Base-by-base conservation (phyloP, 2,113 vertebrate genomes). In the Equus quagga region DNA sequence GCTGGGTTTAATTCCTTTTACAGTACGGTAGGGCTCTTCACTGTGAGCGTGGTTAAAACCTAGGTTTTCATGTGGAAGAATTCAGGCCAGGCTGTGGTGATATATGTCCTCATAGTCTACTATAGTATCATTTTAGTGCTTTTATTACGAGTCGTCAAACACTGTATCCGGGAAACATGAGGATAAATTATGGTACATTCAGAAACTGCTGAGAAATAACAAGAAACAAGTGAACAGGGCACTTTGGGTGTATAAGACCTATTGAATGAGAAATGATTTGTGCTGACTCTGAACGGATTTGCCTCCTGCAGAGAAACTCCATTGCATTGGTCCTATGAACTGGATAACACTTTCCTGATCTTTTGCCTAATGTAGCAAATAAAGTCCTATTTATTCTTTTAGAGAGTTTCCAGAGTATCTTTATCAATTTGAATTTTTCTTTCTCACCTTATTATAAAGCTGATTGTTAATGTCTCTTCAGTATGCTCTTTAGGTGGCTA, bases 161-260 rank as follows among this genome's bases (percentile, higher is more conserved):
- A 96, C 79, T 93, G 69, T 97, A 92, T 80, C 73, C 80, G 73
- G 83, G 54, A 86, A 97, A 89, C 84, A 93, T 98, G 80, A 97
- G 90, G 87, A 96, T 46, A 97, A 97, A 8, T 87, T 96, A 94
- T 85, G 81, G 26, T n/a, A 60, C 79, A 83, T 97, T 98, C 89
- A 91, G 69, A 98, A 97, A 95, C 84, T 84, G 18, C 76, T 89
- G 85, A 98, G 88, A 97, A 97, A 91, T 49, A 92, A 58, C 56
- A 62, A 90, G 72, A 79, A 91, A 91, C 62, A 84, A 93, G 89
- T 96, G 36, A 83, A 67, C 60, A 69, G n/a, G 12, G 26, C 15
- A 56, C 31, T 96, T 97, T 41, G 88, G 33, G 94, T 97, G 65
- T 86, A 49, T 14, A 69, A 83, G 41, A 26, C 28, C 78, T 93